These are phyloP conservation scores for Macaria liturata DNA, from an alignment of 2,888 invertebrate genomes.

Conservation along the genomic window DNA sequence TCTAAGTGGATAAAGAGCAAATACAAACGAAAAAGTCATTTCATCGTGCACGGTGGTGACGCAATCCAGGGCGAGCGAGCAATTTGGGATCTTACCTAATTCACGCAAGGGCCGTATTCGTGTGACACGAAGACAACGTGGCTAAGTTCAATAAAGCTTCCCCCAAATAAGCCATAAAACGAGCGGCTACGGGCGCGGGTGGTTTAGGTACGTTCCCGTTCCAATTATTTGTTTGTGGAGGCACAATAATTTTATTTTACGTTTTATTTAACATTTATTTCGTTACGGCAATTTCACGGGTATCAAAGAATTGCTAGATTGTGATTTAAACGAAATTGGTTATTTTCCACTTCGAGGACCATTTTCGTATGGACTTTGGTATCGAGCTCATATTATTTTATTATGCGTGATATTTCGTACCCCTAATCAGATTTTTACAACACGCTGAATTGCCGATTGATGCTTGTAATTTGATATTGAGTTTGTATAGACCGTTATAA, in stretches of 20 bases:
- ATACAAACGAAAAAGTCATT: conserved; percentile 82
- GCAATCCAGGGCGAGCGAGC: conserved; percentile 48
- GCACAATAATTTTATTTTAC: conserved; percentile 83
- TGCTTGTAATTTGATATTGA: conserved; percentile 39
- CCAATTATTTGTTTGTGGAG: conserved; percentile 83
- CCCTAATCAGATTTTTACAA: conserved; percentile 58
- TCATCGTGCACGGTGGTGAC: conserved; percentile 76
- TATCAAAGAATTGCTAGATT: conserved; percentile 82
- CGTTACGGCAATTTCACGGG: conserved; percentile 83
- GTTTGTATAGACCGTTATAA: not conserved
- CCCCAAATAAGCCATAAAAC: conserved; percentile 83
- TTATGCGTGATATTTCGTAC: conserved; percentile 71
- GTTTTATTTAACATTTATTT: conserved; percentile 84
- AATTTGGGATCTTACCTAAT: conserved; percentile 50
- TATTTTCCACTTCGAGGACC: conserved; percentile 79
- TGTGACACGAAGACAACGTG: conserved; percentile 61
- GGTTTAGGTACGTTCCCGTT: conserved; percentile 69
- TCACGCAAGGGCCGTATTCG: conserved; percentile 60
- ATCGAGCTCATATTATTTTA: conserved; percentile 75
- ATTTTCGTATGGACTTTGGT: conserved; percentile 46
- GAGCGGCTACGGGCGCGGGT: conserved; percentile 76
- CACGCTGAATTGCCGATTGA: conserved; percentile 50
- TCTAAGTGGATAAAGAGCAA: conserved; percentile 82
- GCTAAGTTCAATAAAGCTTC: conserved; percentile 82
- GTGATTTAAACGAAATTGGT: conserved; percentile 81